Conservation (phyloP, 1,140 invertebrate species). For the Lutraria rhynchaena region DNA sequence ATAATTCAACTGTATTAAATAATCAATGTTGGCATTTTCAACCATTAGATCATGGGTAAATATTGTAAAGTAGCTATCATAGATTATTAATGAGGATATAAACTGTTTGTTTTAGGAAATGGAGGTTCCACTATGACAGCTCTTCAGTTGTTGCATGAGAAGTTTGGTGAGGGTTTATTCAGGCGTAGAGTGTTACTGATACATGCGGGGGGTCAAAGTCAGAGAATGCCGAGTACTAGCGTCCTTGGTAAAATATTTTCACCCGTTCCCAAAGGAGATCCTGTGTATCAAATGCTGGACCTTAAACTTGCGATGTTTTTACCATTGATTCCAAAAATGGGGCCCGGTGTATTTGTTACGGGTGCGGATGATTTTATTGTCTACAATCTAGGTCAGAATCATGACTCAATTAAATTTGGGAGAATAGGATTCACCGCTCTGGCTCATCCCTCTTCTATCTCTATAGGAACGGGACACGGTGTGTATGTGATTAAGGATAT, state of each 20-base stretch:
- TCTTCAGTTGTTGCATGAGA: slow-evolving; percentile 72
- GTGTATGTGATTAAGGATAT: slow-evolving; percentile 81
- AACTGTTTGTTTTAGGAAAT: slow-evolving; percentile 76
- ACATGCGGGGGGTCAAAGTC: slow-evolving; percentile 83
- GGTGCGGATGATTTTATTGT: slow-evolving; percentile 83
- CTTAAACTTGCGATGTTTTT: slow-evolving; percentile 82
- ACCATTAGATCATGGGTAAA: neutral
- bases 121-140: slow-evolving; percentile 82
- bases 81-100: neutral
- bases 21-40: neutral
- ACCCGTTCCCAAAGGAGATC: slow-evolving; percentile 78
- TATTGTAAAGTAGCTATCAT: neutral
- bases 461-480: slow-evolving; percentile 82
- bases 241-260: slow-evolving; percentile 83
- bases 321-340: slow-evolving; percentile 81
- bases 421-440: slow-evolving; percentile 82
- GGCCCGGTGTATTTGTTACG: slow-evolving; percentile 82
- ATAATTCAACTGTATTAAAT: neutral
- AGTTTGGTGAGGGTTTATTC: slow-evolving; percentile 76
- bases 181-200: slow-evolving; percentile 80
- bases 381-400: slow-evolving; percentile 74
- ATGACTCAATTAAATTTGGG: slow-evolving; percentile 73
- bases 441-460: slow-evolving; percentile 82
- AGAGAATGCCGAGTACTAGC: slow-evolving; percentile 82
- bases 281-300: slow-evolving; percentile 81